A percentile compares a stretch with the other conserved stretches of the same genome.
Evolutionary conservation across 2,797 vertebrate genomes (phyloP).

Genomic region (Pangasius larnaudii): DNA sequence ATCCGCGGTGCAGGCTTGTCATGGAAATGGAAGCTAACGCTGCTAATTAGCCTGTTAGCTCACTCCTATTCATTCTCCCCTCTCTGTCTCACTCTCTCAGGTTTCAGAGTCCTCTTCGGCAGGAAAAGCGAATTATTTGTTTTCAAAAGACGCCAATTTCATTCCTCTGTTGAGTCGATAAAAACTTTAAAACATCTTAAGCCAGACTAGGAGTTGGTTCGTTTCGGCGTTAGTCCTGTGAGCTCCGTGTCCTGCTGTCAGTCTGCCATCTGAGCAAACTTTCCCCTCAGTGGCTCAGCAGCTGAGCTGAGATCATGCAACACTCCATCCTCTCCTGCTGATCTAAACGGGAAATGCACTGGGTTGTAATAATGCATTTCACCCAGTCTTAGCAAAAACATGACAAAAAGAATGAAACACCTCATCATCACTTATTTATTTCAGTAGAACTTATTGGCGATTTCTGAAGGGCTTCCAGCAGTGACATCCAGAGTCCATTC

Average conservation of each 20-base stretch:
- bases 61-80: constrained; percentile 32
- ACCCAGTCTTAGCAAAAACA: background rate
- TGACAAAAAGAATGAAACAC: background rate
- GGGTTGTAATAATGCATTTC: background rate
- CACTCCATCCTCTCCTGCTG: constrained; percentile 22
- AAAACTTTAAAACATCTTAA: background rate
- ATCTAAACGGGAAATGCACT: constrained; percentile 13
- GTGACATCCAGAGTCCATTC: background rate
- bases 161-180: background rate
- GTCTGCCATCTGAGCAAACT: constrained; percentile 41
- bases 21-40: constrained; percentile 23
- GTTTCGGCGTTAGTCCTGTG: constrained; percentile 39
- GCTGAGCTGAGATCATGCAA: constrained; percentile 11
- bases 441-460: background rate
- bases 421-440: background rate
- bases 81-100: background rate
- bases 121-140: background rate
- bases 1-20: background rate
- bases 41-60: constrained; percentile 49
- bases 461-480: background rate
- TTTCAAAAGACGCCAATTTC: background rate
- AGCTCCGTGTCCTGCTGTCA: constrained; percentile 74
- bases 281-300: constrained; percentile 12
- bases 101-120: background rate
- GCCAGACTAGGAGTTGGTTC: background rate